These are phyloP conservation scores for Lathronympha strigana DNA, from an alignment of 2,888 invertebrate species.

Conservation along the genomic window DNA sequence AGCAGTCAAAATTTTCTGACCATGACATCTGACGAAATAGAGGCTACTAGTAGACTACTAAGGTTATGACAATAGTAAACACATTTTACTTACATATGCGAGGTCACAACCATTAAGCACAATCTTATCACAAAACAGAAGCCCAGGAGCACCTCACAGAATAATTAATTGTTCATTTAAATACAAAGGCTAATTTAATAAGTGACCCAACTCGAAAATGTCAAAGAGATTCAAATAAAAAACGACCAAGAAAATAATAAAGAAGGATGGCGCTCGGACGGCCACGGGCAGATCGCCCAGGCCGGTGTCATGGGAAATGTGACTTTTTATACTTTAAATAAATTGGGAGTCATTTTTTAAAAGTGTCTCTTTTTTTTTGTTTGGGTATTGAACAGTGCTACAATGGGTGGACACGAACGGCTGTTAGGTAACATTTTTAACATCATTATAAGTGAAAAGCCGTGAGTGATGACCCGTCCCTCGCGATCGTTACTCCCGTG, in stretches of 20 bases:
- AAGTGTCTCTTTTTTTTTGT: slow-evolving; percentile 63
- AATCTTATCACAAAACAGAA: slow-evolving; percentile 50
- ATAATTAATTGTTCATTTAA: slow-evolving; percentile 82
- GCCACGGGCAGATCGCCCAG: slow-evolving; percentile 66
- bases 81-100: neutral
- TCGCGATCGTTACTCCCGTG: slow-evolving; percentile 52
- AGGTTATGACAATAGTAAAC: neutral
- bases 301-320: slow-evolving; percentile 79
- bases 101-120: slow-evolving; percentile 20
- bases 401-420: slow-evolving; percentile 81
- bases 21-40: no score
- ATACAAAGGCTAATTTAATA: slow-evolving; percentile 84
- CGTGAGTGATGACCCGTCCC: slow-evolving; percentile 70
- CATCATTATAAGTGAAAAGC: slow-evolving; percentile 83
- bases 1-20: no score
- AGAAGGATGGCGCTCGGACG: slow-evolving; percentile 71
- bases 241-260: slow-evolving; percentile 71
- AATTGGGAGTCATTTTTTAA: slow-evolving; percentile 82
- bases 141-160: slow-evolving; percentile 56
- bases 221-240: slow-evolving; percentile 78
- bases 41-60: no score
- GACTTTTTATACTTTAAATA: slow-evolving; percentile 79
- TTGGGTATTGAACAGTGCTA: slow-evolving; percentile 71
- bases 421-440: slow-evolving; percentile 82
- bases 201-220: slow-evolving; percentile 80